phyloP scores from a whole-genome alignment of 2,888 invertebrate species.

The Abrostola tripartita region DNA sequence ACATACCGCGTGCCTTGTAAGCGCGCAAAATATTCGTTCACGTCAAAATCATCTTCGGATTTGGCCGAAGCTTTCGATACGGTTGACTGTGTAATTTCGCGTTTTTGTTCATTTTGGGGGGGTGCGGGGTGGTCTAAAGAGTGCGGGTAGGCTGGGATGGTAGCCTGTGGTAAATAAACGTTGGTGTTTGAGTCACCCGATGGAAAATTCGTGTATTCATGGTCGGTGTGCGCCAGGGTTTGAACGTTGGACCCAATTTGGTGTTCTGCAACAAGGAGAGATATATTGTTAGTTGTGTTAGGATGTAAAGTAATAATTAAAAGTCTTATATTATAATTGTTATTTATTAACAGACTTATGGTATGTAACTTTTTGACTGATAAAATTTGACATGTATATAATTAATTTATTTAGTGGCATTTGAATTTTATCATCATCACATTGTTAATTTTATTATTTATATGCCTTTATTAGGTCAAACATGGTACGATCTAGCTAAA shows the following conservation, averaged over 20 bases:
- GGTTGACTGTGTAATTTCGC: slow-evolving; percentile 44
- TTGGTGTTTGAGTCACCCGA: slow-evolving; percentile 74
- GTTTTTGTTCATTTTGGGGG: slow-evolving; percentile 20
- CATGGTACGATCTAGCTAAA: too few relatives aligned
- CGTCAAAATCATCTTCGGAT: slow-evolving; percentile 83
- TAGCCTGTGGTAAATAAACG: slow-evolving; percentile 43
- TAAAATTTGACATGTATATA: too few relatives aligned
- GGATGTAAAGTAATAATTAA: not conserved
- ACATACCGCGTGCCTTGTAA: slow-evolving; percentile 83
- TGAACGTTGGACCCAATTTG: slow-evolving; percentile 62
- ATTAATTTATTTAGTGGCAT: too few relatives aligned
- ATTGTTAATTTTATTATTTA: too few relatives aligned
- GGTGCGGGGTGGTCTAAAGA: slow-evolving; percentile 35
- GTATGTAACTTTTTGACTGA: too few relatives aligned
- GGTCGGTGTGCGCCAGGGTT: slow-evolving; percentile 68
- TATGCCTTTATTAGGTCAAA: too few relatives aligned
- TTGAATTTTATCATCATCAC: too few relatives aligned
- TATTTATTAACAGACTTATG: too few relatives aligned
- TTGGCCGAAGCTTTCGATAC: slow-evolving; percentile 70
- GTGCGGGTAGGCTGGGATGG: slow-evolving; percentile 36
- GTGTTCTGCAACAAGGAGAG: slow-evolving; percentile 76
- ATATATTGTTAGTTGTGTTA: slow-evolving; percentile 12
- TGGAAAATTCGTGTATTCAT: slow-evolving; percentile 63
- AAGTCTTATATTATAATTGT: not conserved
- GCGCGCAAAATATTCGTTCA: slow-evolving; percentile 84